These are phyloP conservation scores for Apis mellifera DNA, from an alignment of 1,140 invertebrate genomes.

Conservation along the genomic window DNA sequence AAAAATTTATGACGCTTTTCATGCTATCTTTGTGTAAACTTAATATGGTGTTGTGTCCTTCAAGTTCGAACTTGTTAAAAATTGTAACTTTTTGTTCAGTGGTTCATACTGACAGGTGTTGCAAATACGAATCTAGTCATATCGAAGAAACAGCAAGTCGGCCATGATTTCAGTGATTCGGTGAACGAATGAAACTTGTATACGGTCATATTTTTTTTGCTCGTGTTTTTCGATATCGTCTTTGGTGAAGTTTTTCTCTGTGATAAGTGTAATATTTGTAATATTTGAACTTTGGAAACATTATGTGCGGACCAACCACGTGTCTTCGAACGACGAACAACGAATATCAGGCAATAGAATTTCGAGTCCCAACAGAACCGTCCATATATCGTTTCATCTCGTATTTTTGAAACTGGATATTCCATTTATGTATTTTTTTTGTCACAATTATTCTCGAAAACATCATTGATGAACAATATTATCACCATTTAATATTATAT, in stretches of 20 bases:
- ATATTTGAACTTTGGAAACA: background rate
- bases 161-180: background rate
- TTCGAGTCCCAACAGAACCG: background rate
- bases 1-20: too few relatives aligned
- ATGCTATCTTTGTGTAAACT: too few relatives aligned
- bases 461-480: background rate
- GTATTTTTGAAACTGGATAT: background rate
- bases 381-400: background rate
- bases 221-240: background rate
- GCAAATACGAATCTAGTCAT: background rate
- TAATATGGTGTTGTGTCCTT: background rate
- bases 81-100: background rate
- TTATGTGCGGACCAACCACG: conserved; percentile 4
- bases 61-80: background rate
- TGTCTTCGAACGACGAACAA: conserved; percentile 12
- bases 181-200: background rate
- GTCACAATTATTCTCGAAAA: too few relatives aligned
- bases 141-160: too few relatives aligned
- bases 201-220: too few relatives aligned
- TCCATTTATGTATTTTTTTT: background rate
- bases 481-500: background rate
- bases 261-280: background rate
- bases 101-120: background rate
- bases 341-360: background rate
- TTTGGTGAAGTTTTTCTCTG: background rate